Conservation (phyloP, 2,888 invertebrate genomes). For the Calameuta filiformis region DNA sequence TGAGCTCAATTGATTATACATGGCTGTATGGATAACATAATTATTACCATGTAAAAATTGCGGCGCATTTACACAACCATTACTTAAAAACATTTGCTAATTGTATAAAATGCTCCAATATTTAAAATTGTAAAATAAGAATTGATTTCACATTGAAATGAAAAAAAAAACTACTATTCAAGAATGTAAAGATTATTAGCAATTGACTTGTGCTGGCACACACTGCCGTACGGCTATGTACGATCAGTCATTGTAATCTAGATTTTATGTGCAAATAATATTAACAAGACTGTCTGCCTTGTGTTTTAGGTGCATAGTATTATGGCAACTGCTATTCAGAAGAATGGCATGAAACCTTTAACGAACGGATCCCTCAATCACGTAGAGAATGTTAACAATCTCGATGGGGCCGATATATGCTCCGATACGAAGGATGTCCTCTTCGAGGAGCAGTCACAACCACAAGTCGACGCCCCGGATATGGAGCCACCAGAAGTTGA, state of each 20-base stretch:
- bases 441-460: conserved; percentile 35
- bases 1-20: background rate
- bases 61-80: background rate
- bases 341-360: conserved; percentile 83
- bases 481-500: conserved; percentile 84
- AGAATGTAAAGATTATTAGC: background rate
- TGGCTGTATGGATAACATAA: background rate
- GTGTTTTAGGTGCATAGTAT: conserved; percentile 53
- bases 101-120: background rate
- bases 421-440: conserved; percentile 39
- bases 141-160: background rate
- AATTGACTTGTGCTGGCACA: background rate
- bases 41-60: background rate
- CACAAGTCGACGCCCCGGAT: conserved; percentile 36
- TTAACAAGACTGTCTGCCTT: background rate
- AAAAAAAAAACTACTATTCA: background rate
- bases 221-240: background rate
- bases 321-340: conserved; percentile 87
- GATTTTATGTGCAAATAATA: background rate
- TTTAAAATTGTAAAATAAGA: background rate
- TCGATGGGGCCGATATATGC: conserved; percentile 45
- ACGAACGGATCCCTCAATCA: conserved; percentile 72
- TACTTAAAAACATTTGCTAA: background rate
- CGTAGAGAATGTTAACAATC: conserved; percentile 53
- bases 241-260: background rate